A percentile compares a stretch with the other conserved stretches of the same genome.
Conservation (phyloP, 1,140 invertebrate species). For the Hesperophylax magnus region DNA sequence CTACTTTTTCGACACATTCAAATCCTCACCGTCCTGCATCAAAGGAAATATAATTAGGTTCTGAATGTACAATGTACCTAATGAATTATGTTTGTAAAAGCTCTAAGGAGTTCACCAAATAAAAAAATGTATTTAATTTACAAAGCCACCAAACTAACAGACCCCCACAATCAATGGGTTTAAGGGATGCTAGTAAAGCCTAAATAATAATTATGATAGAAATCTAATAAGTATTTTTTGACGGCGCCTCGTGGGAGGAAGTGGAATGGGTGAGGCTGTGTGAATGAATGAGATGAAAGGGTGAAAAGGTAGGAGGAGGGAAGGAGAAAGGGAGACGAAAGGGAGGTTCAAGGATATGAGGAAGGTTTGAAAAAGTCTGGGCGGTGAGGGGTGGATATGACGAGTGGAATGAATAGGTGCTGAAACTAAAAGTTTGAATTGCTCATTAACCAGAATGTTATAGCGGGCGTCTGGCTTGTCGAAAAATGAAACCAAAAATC, state of each 20-base stretch:
- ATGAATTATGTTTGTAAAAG: too few relatives aligned
- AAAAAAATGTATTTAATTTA: too few relatives aligned
- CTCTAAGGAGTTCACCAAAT: too few relatives aligned
- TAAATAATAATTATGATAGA: too few relatives aligned
- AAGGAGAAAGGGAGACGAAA: not conserved
- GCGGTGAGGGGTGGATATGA: constrained; percentile 31
- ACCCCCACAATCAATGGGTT: too few relatives aligned
- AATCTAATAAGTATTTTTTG: not conserved
- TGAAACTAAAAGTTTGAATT: constrained; percentile 51
- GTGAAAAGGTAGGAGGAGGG: not conserved
- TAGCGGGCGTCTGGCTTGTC: constrained; percentile 24
- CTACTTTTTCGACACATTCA: too few relatives aligned
- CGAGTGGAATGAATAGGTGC: constrained; percentile 48
- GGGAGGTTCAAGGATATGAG: constrained; percentile 1
- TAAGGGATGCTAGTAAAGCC: too few relatives aligned
- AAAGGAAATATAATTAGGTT: too few relatives aligned
- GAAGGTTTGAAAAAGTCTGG: constrained; percentile 24
- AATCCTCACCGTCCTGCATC: too few relatives aligned
- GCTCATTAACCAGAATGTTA: constrained; percentile 57
- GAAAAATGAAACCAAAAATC: not conserved
- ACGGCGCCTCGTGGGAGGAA: not conserved
- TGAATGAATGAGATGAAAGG: not conserved
- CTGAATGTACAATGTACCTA: too few relatives aligned
- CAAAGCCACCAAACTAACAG: too few relatives aligned
- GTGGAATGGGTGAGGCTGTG: not conserved